phyloP scores from a whole-genome alignment of 1,140 invertebrate species.

The Nasonia longicornis region DNA sequence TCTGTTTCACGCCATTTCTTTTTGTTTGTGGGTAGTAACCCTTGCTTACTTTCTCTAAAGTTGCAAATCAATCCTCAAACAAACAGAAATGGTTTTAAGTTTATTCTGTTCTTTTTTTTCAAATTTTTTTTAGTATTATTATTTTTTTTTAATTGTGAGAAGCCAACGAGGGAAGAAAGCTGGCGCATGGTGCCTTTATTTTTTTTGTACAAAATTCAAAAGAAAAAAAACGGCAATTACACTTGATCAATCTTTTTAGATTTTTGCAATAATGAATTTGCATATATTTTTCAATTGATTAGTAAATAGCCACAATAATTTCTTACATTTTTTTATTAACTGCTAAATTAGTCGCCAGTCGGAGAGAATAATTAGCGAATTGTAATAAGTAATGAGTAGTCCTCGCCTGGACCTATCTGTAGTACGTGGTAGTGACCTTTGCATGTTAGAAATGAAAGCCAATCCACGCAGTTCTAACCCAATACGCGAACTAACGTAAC shows the following conservation, averaged over 20 bases:
- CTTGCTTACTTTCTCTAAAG: neutral
- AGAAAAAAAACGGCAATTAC: constrained; percentile 31
- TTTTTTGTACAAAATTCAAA: constrained; percentile 22
- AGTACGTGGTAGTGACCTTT: constrained; percentile 59
- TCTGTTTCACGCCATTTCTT: constrained; percentile 19
- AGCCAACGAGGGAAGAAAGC: constrained; percentile 43
- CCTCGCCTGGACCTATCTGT: constrained; percentile 51
- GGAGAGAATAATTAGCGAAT: constrained; percentile 46
- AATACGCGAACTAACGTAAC: constrained; percentile 34
- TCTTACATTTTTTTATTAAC: constrained; percentile 41
- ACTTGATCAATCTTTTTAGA: constrained; percentile 24
- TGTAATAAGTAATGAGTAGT: constrained; percentile 51
- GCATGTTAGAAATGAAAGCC: constrained; percentile 55
- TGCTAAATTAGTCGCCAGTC: constrained; percentile 49
- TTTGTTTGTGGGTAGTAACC: constrained; percentile 2
- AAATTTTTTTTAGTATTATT: constrained; percentile 36
- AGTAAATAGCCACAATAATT: constrained; percentile 37
- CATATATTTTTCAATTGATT: constrained; percentile 36
- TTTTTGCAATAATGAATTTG: constrained; percentile 39
- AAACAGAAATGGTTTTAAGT: constrained; percentile 7
- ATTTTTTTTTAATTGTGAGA: constrained; percentile 35
- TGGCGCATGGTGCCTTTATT: constrained; percentile 37
- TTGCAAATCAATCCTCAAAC: constrained; percentile 1
- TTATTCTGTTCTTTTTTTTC: constrained; percentile 32
- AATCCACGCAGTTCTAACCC: constrained; percentile 40